Evolutionary conservation across 2,113 vertebrate genomes (phyloP), one percentile per base, ranked within the genome.

Genomic region (Amazona guildingii): DNA sequence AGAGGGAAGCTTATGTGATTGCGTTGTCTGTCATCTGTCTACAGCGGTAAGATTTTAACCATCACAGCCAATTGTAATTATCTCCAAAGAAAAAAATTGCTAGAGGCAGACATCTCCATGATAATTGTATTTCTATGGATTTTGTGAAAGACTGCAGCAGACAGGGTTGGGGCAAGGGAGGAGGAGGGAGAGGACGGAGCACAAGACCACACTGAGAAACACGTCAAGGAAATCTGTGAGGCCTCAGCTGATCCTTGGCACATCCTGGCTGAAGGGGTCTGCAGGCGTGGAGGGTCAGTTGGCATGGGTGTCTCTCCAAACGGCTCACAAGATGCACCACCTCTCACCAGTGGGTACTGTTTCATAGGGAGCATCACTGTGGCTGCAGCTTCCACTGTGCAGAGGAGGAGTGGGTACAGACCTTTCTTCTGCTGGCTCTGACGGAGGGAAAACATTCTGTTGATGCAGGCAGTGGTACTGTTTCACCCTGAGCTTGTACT

Each of bases 21-120:
- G 93, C 52, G 73, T 93, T 87, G 91, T 94, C 95, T 96, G 91
- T 94, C 95, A 95, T 95, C 94, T 95, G 95, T 95, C 94, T 95
- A 55, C 2, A 8, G 66, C 0, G 70, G 73, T 94, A 96, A 92
- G 86, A 92, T 94, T 96, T 85, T 91, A 95, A 94, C 86, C 76
- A 89, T 89, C 77, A 68, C 44, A 74, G 86, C 61, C 86, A 92
- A 95, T 96, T 94, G 82, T 64, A 83, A 95, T 91, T 91, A 79
- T 85, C 95, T 94, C 57, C 70, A 91, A 95, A 92, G 77, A 10
- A 78, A 88, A 91, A 86, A 83, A 82, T 52, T 3, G 28, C 96
- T 90, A 41, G 62, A 95, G 93, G 95, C 96, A 96, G 72, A 94
- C 74, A 68, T 72, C 84, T 95, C 86, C 67, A 52, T 82, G 61